Percentiles rank a stretch among this genome's conserved stretches.
phyloP scores from a whole-genome alignment of 1,140 invertebrate genomes.

The Megathymus violae region DNA sequence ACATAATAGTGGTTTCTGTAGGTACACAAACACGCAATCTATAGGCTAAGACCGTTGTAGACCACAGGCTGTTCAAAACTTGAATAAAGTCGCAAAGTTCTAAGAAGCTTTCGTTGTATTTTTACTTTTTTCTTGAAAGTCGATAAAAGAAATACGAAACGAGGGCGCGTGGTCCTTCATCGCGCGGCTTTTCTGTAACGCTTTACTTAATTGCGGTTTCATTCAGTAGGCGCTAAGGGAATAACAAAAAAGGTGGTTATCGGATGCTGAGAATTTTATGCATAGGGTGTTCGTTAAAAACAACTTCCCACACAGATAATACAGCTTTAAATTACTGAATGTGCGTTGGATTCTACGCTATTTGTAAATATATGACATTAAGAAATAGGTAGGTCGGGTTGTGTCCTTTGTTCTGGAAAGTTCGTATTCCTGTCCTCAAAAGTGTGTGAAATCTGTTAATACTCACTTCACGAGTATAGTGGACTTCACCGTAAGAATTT shows the following conservation, averaged over 20 bases:
- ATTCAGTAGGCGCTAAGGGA: neutral
- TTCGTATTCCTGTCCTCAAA: too few species aligned
- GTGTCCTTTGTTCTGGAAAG: too few species aligned
- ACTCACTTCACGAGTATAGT: too few species aligned
- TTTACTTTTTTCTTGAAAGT: constrained; percentile 22
- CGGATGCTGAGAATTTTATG: too few species aligned
- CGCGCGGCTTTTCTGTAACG: constrained; percentile 17
- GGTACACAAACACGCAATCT: constrained; percentile 7
- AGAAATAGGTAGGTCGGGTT: too few species aligned
- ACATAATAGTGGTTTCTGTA: neutral
- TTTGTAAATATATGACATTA: too few species aligned
- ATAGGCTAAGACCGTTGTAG: constrained; percentile 7
- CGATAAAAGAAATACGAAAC: constrained; percentile 27
- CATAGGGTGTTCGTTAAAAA: too few species aligned
- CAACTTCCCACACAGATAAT: too few species aligned
- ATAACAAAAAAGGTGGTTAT: neutral
- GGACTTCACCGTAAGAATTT: too few species aligned
- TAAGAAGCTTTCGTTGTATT: constrained; percentile 28
- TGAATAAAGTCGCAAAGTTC: constrained; percentile 25
- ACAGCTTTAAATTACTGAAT: too few species aligned
- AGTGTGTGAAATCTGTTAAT: too few species aligned
- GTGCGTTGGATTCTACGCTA: too few species aligned
- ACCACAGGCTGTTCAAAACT: constrained; percentile 10
- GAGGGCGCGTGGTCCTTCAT: constrained; percentile 14
- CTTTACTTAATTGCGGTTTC: constrained; percentile 21